A percentile compares a stretch with the other conserved stretches of the same genome.
These are phyloP conservation scores for Seriola rivoliana DNA, from an alignment of 2,113 vertebrate genomes.

Conservation along the genomic window DNA sequence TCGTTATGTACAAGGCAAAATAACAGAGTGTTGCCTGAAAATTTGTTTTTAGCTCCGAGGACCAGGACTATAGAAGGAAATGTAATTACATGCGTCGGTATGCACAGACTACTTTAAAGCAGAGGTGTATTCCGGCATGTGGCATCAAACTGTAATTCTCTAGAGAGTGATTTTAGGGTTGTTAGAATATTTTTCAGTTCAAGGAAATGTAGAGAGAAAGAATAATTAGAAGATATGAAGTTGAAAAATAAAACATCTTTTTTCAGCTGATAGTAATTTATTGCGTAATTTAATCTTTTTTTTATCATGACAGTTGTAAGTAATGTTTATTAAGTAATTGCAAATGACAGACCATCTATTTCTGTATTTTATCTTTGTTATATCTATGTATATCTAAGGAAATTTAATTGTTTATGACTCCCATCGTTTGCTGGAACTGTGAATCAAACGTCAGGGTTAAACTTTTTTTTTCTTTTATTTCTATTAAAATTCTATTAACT, in stretches of 20 bases:
- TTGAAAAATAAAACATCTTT: neutral
- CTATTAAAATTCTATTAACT: neutral
- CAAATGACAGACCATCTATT: neutral
- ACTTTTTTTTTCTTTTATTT: neutral
- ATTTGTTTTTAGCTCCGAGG: neutral
- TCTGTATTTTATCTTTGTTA: neutral
- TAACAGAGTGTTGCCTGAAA: neutral
- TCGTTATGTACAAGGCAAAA: neutral
- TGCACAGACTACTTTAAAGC: neutral
- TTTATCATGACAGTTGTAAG: neutral
- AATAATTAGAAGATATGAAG: neutral
- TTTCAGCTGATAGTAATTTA: neutral
- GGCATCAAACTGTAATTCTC: neutral
- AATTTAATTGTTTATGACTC: neutral
- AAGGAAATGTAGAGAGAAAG: neutral
- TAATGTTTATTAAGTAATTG: neutral
- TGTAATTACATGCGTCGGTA: neutral
- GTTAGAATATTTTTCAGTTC: neutral
- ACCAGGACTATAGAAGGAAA: neutral
- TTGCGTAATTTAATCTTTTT: neutral
- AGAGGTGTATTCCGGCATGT: neutral
- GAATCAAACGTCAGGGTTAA: neutral
- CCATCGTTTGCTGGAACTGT: neutral
- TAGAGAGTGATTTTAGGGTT: neutral
- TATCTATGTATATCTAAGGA: neutral